Evolutionary conservation across 2,797 vertebrate species (phyloP).

Genomic region (Pseudochirops corinnae): DNA sequence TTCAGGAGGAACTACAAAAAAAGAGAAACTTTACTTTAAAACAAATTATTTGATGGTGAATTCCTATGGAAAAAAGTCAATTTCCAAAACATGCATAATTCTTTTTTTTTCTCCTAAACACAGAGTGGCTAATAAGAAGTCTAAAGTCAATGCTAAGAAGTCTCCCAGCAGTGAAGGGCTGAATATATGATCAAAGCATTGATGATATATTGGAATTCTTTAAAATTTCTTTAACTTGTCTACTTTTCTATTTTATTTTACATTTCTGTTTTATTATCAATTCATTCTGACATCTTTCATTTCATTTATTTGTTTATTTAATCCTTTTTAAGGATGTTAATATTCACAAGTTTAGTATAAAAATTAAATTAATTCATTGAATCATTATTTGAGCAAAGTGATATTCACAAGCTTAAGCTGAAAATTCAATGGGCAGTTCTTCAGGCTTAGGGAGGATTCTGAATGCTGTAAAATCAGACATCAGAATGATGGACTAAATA

Average conservation of each 20-base stretch:
- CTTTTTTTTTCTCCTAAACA: not conserved
- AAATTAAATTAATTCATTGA: not conserved
- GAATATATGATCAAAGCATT: not conserved
- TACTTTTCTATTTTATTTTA: not conserved
- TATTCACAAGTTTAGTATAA: not conserved
- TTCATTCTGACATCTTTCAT: not conserved
- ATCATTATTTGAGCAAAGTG: not conserved
- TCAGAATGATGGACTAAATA: not conserved
- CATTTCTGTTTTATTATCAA: not conserved
- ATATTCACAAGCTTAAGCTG: not conserved
- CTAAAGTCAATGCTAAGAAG: not conserved
- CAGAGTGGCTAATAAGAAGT: not conserved
- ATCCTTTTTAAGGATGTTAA: not conserved
- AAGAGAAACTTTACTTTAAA: not conserved
- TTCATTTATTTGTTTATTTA: not conserved
- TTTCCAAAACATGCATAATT: not conserved
- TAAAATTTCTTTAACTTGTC: not conserved
- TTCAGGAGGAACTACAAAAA: constrained; percentile 92
- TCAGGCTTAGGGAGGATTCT: not conserved
- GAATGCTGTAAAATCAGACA: constrained; percentile 27
- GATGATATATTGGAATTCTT: not conserved
- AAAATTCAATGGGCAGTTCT: not conserved
- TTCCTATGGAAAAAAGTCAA: not conserved
- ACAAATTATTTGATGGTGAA: not conserved
- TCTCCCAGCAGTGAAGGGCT: not conserved